Base-by-base conservation (phyloP, 2,113 vertebrate species). In the Eolophus roseicapilla region DNA sequence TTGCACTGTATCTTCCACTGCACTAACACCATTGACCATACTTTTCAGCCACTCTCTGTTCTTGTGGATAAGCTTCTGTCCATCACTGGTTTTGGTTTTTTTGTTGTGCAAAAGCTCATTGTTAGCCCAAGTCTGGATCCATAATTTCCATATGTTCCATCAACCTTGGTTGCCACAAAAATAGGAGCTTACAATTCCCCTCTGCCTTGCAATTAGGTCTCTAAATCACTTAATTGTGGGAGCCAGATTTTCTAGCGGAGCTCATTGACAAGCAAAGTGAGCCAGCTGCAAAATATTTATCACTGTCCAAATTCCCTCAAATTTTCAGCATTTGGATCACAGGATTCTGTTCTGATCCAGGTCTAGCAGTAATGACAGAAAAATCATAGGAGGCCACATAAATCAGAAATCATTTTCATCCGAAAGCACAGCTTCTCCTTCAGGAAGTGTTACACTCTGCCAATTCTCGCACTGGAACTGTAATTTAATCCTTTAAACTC, bases 271-370 rank as follows among this genome's bases (percentile, higher is more conserved):
- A 93, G 71, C 71, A 88, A 76, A 93, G 44, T 62, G 35, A 96
- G 77, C 52, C 96, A 97, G 93, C 93, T 96, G 92, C 88, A 88
- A 97, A 96, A 96, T 93, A 95, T 94, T 93, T 93, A 90, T 94
- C 77, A 75, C 64, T 49, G 77, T 88, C 95, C 88, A 94, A 96
- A 86, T 86, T 94, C 90, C 47, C 69, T 82, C 80, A 69, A 6
- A 91, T 93, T 92, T 78, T 44, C 64, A 92, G 68, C 81, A 92
- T 91, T 97, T 93, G 86, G 82, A 95, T 78, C 68, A 68, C 75
- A 79, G 64, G 65, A 84, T 92, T 91, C 43, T 87, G n/a, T 82
- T 91, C 93, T 89, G 80, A 93, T 96, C 86, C 88, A 93, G 65
- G 67, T 87, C 90, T 88, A 82, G 67, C 13, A 81, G 44, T 37